Percentiles rank a stretch among this genome's conserved stretches.
phyloP scores from a whole-genome alignment of 2,888 invertebrate species.

The Sepiola atlantica region DNA sequence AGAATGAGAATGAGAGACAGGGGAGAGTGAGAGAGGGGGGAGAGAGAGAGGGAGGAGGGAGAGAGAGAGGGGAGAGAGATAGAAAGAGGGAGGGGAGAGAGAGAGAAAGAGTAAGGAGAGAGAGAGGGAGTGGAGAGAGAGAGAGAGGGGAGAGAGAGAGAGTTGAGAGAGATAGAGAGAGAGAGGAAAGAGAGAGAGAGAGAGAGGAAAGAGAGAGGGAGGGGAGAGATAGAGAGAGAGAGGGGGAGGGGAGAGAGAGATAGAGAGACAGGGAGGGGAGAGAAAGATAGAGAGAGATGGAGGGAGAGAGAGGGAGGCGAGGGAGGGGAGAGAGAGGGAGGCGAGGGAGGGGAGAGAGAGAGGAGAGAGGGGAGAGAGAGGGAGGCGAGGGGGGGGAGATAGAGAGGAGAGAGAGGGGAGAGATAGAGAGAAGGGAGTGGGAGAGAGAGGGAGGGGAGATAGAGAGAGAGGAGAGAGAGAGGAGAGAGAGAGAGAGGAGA shows the following conservation, averaged over 20 bases:
- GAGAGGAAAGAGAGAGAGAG: no score
- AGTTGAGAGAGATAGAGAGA: background rate
- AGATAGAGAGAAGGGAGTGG: no score
- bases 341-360: background rate
- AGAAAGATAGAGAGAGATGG: background rate
- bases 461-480: background rate
- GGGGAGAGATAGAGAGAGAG: no score
- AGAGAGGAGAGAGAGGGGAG: no score
- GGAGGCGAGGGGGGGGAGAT: background rate
- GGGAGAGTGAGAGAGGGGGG: background rate
- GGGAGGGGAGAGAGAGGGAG: background rate
- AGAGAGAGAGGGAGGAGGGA: background rate
- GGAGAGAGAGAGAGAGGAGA: background rate
- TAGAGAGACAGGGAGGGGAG: no score
- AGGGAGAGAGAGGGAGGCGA: background rate
- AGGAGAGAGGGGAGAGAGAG: background rate
- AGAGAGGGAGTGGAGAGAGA: no score
- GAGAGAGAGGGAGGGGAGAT: background rate
- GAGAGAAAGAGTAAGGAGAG: no score
- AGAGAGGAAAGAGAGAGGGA: no score
- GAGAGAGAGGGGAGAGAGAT: background rate
- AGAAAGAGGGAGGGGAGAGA: background rate
- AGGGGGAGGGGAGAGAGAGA: no score
- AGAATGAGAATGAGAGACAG: background rate
- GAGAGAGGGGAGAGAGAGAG: background rate